Percentiles rank a stretch among this genome's conserved stretches.
phyloP scores from a whole-genome alignment of 2,888 invertebrate genomes.

The Steromphala cineraria region DNA sequence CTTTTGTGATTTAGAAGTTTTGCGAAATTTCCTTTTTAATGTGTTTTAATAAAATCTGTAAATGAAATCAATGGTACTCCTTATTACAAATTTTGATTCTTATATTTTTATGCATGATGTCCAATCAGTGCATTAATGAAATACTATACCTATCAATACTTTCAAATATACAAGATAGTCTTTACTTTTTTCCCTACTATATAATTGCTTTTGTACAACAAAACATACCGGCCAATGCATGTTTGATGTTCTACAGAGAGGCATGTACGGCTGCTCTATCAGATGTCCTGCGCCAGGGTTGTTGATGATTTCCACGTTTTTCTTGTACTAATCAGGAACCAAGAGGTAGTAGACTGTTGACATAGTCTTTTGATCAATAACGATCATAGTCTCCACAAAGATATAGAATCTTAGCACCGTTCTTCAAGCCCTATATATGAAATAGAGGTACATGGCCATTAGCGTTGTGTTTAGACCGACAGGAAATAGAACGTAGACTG shows the following conservation, averaged over 20 bases:
- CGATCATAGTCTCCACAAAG: background rate
- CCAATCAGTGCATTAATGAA: no score
- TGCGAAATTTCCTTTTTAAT: no score
- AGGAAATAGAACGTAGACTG: no score
- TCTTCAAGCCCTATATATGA: background rate
- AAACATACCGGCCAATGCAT: background rate
- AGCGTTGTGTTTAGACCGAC: background rate
- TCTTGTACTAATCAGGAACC: background rate
- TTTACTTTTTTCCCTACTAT: no score
- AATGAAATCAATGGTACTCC: no score
- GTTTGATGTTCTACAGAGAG: conserved; percentile 22
- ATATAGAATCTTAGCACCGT: background rate
- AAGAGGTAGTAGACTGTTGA: background rate
- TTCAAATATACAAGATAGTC: no score
- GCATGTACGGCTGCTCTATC: conserved; percentile 50
- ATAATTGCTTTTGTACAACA: no score
- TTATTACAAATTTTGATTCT: no score
- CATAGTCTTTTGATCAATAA: background rate
- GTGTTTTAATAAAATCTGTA: no score
- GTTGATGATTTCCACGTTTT: conserved; percentile 11
- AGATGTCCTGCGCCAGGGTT: conserved; percentile 53
- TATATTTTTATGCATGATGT: no score
- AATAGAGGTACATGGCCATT: background rate
- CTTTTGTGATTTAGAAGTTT: no score
- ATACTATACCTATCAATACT: no score